These are phyloP conservation scores for Eristalis pertinax DNA, from an alignment of 2,888 invertebrate genomes.

Conservation along the genomic window DNA sequence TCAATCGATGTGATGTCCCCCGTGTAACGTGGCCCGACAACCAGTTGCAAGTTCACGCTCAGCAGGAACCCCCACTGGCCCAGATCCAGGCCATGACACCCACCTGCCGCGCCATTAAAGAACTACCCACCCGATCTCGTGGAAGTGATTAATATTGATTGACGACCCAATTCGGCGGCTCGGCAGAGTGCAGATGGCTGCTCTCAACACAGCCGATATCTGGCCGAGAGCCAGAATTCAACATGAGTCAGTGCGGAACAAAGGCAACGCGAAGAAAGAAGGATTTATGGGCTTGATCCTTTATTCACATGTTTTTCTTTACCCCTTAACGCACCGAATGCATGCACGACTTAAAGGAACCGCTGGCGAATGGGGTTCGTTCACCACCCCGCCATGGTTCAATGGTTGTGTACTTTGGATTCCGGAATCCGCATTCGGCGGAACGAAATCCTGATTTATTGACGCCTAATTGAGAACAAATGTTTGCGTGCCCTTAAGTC, in stretches of 20 bases:
- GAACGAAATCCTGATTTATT: slow-evolving; percentile 63
- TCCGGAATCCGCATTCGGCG: slow-evolving; percentile 23
- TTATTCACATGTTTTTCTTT: slow-evolving; percentile 14
- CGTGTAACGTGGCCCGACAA: not conserved
- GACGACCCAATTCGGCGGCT: slow-evolving; percentile 22
- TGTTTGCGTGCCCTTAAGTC: slow-evolving; percentile 52
- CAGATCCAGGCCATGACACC: not conserved
- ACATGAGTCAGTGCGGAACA: slow-evolving; percentile 6
- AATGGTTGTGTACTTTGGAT: not conserved
- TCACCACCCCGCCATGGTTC: not conserved
- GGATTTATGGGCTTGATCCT: slow-evolving; percentile 42
- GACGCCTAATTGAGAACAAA: slow-evolving; percentile 64
- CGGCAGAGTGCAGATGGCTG: not conserved
- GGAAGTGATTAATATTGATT: slow-evolving; percentile 41
- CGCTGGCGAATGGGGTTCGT: not conserved
- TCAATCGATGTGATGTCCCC: not conserved
- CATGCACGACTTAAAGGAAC: slow-evolving; percentile 6
- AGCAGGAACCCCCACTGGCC: not conserved
- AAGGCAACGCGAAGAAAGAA: slow-evolving; percentile 5
- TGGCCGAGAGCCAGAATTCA: not conserved
- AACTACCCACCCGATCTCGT: slow-evolving; percentile 6
- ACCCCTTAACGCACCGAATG: not conserved
- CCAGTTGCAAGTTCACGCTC: not conserved
- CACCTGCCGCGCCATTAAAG: not conserved
- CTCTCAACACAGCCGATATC: not conserved